Evolutionary conservation across 1,140 invertebrate species (phyloP), one percentile per base, ranked within the genome.

Genomic region (Geopemphigus sp.): DNA sequence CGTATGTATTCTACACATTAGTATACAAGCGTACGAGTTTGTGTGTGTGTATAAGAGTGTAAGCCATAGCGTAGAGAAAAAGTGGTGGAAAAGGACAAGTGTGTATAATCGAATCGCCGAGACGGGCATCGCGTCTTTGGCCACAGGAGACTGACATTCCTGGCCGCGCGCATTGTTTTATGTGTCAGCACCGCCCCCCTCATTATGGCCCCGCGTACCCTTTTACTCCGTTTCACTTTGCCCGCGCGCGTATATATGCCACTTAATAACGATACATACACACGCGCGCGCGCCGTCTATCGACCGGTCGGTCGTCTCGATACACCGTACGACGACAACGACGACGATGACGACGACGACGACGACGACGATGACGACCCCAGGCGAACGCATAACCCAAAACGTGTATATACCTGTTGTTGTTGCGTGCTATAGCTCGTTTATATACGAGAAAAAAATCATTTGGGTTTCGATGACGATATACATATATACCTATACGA

Each of bases 131-230:
- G 45, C 56, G 29, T 76, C 73, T 57, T 76, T 61, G 73, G 29
- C 73, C 22, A 61, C 56, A 45, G 56, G 72, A 74, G 73, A 57
- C 73, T 59, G 54, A 76, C 73, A 61, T 76, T 76, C 73, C 56
- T 76, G 8, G 73, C 56, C n/a, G 39, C 54, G 73, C 39, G 53
- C 56, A 76, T 76, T 76, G 73, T 76, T 76, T 76, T 76, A 76
- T 61, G 73, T 61, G 73, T 76, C 56, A 76, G 73, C 73, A 76
- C 32, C 73, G 73, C 73, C 73, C 73, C 73, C 73, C 73, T 76
- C 73, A 76, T 76, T 76, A 76, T 61, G 73, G 19, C 54, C 32
- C 73, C 73, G 72, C 72, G 72, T 59, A 76, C 72, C 54, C 32
- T 76, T 59, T 61, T 61, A 61, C 56, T 47, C 22, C 56, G 56